Percentiles rank a stretch among this genome's conserved stretches.
These are phyloP conservation scores for Brenthis ino DNA, from an alignment of 2,888 invertebrate genomes.

Conservation along the genomic window DNA sequence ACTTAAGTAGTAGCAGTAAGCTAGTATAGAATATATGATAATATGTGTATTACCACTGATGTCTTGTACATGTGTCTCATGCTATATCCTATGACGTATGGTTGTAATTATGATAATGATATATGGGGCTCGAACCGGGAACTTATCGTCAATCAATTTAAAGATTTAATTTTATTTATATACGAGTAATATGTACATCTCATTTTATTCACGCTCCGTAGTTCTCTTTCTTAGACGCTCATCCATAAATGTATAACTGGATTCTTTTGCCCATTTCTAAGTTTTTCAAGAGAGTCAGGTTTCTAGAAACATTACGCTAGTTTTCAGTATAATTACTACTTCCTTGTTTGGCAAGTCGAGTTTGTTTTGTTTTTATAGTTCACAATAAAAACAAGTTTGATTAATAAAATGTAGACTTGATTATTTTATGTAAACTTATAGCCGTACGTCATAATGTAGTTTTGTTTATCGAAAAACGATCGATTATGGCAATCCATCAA, in stretches of 20 bases:
- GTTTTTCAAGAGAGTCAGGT: constrained; percentile 35
- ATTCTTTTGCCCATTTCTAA: constrained; percentile 19
- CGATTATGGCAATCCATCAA: constrained; percentile 17
- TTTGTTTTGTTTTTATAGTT: background rate
- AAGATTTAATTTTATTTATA: too few species aligned
- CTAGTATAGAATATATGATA: too few species aligned
- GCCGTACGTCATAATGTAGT: background rate
- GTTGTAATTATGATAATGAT: too few species aligned
- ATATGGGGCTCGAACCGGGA: too few species aligned
- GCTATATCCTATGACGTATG: too few species aligned
- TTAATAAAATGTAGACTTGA: background rate
- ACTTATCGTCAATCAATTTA: too few species aligned
- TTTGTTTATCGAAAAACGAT: constrained; percentile 2
- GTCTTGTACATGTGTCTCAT: too few species aligned
- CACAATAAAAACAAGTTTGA: background rate
- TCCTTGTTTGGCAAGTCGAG: constrained; percentile 15
- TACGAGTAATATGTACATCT: constrained; percentile 11
- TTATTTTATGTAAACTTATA: background rate
- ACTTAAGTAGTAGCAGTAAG: too few species aligned
- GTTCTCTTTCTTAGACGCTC: constrained; percentile 18
- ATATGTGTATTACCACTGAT: too few species aligned
- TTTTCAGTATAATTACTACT: constrained; percentile 27
- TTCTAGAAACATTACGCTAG: constrained; percentile 27
- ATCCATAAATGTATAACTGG: constrained; percentile 21
- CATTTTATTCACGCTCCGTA: constrained; percentile 15